Base-by-base conservation (phyloP, 1,140 invertebrate species). In the Drosophila sp. region DNA sequence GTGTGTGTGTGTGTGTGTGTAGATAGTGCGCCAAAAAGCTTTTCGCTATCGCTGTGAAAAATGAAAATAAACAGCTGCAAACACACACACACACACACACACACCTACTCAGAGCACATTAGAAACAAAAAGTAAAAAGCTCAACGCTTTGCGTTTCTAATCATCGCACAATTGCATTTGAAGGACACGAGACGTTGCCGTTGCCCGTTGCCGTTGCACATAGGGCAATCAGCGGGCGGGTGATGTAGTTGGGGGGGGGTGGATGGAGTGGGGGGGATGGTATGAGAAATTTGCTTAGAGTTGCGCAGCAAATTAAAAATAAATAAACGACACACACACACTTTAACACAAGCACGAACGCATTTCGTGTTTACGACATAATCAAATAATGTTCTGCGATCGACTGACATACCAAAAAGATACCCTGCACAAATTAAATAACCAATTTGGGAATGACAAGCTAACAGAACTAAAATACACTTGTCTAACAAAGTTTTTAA, bases 111-210 rank as follows among this genome's bases (percentile, higher is more conserved):
- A 38, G 25, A 25, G 25, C 29, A 61, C 62, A 76, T 79, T 83
- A 77, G 80, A 84, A 84, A 84, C 81, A 89, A 87, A 87, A 87
- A 87, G 83, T 89, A 87, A 89, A 87, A 89, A 83, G 74, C 75
- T 71, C 27, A 54, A 40, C 71, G 72, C 81, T 81, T 76, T 79
- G 72, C 78, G 79, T 82, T 80, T 87, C 80, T 84, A 89, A 89
- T 89, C 84, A 86, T 89, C 79, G 87, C 87, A 87, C 82, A 87
- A 90, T 90, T 90, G 87, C 87, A 90, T 90, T 90, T 90, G 87
- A 90, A 90, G 87, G 87, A 90, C 87, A 90, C 78, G 46, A 77
- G 63, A 58, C 46, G 61, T n/a, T n/a, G n/a, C n/a, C n/a, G n/a
- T n/a, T n/a, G n/a, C n/a, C n/a, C n/a, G n/a, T n/a, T n/a, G n/a